phyloP scores from a whole-genome alignment of 1,140 invertebrate species.

The Drosophila asahinai region DNA sequence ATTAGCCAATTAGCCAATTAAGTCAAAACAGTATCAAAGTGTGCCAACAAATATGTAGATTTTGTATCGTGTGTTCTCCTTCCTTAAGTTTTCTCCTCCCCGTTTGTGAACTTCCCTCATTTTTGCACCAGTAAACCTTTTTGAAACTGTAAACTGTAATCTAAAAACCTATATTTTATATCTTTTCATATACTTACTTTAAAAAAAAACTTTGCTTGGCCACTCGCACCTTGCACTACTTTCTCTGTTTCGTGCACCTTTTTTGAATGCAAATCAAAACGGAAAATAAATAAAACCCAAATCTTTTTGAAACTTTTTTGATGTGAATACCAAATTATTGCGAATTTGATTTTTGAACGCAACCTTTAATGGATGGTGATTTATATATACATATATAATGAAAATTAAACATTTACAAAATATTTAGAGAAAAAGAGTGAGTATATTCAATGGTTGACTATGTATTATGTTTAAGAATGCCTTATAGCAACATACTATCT shows the following conservation, averaged over 20 bases:
- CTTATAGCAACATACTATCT: slow-evolving; percentile 60
- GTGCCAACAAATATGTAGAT: slow-evolving; percentile 83
- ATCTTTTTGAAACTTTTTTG: slow-evolving; percentile 79
- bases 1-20: slow-evolving; percentile 7
- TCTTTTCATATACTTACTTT: slow-evolving; percentile 77
- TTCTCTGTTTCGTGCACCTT: slow-evolving; percentile 83
- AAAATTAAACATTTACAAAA: slow-evolving; percentile 71
- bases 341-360: slow-evolving; percentile 84
- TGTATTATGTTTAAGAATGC: slow-evolving; percentile 80
- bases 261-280: slow-evolving; percentile 83
- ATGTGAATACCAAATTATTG: slow-evolving; percentile 82
- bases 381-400: slow-evolving; percentile 71
- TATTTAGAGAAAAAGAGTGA: slow-evolving; percentile 84
- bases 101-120: slow-evolving; percentile 32
- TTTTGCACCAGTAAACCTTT: slow-evolving; percentile 64
- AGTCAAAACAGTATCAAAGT: slow-evolving; percentile 71
- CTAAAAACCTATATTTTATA: slow-evolving; percentile 81
- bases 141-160: slow-evolving; percentile 77
- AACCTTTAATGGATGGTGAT: slow-evolving; percentile 83
- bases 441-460: slow-evolving; percentile 80
- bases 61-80: slow-evolving; percentile 62
- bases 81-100: slow-evolving; percentile 23
- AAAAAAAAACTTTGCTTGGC: slow-evolving; percentile 76
- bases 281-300: slow-evolving; percentile 66
- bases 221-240: slow-evolving; percentile 82